Conservation (phyloP, 2,888 invertebrate species). For the Carcina quercana region DNA sequence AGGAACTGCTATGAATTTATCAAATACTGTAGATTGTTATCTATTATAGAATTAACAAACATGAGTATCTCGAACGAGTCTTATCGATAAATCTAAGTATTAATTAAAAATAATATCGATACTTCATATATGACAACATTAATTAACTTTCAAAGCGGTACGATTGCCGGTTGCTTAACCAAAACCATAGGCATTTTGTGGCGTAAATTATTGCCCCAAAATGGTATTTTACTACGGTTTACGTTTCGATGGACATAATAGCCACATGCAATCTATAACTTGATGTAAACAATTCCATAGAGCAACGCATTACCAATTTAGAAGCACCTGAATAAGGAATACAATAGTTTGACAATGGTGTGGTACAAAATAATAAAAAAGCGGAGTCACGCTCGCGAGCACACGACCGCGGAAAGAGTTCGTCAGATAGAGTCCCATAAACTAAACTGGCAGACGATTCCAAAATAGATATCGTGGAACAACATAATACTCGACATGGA, state of each 20-base stretch:
- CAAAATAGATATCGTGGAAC: slow-evolving; percentile 17
- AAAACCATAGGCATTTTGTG: too few species aligned
- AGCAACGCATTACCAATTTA: slow-evolving; percentile 9
- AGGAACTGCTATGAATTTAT: too few species aligned
- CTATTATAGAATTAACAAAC: too few species aligned
- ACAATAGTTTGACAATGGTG: slow-evolving; percentile 17
- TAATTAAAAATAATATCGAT: too few species aligned
- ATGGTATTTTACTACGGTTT: slow-evolving; percentile 5
- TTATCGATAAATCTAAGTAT: too few species aligned
- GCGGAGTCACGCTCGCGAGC: slow-evolving; percentile 43
- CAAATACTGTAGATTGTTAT: too few species aligned
- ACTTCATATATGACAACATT: too few species aligned
- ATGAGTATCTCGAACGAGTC: too few species aligned
- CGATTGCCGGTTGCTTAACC: too few species aligned
- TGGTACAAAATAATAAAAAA: slow-evolving; percentile 27
- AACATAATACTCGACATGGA: too few species aligned
- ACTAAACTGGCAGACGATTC: slow-evolving; percentile 18
- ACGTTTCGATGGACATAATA: slow-evolving; percentile 10
- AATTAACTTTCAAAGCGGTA: too few species aligned
- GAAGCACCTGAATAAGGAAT: slow-evolving; percentile 15
- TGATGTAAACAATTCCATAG: slow-evolving; percentile 6
- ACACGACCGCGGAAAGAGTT: slow-evolving; percentile 35
- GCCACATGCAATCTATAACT: slow-evolving; percentile 10
- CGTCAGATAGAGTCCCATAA: slow-evolving; percentile 15
- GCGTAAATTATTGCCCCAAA: slow-evolving; percentile 5